A percentile compares a stretch with the other conserved stretches of the same genome.
These are phyloP conservation scores for Semnornis frantzii DNA, from an alignment of 2,113 vertebrate genomes.

Conservation along the genomic window DNA sequence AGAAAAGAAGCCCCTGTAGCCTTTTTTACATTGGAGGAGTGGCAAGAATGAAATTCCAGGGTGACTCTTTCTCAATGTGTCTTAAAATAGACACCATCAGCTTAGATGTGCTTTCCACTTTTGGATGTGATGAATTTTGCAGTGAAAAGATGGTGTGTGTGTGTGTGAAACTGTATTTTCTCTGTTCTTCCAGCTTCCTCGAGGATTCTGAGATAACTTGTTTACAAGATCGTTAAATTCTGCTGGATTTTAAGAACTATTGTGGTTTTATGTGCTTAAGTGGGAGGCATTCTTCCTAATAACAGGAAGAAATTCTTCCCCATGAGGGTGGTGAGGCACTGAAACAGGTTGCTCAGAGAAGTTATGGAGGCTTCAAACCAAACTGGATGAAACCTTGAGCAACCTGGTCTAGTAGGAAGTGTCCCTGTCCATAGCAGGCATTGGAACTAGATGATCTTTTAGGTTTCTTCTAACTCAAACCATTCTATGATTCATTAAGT, in stretches of 20 bases:
- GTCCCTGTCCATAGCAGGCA: too few relatives aligned
- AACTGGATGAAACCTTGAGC: too few relatives aligned
- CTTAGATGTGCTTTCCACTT: neutral
- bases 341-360: too few relatives aligned
- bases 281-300: neutral
- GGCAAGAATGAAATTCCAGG: slow-evolving; percentile 10
- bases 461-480: too few relatives aligned
- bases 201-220: neutral
- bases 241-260: neutral
- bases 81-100: slow-evolving; percentile 4
- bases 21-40: neutral
- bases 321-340: too few relatives aligned
- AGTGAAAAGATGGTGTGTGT: neutral
- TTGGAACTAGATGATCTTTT: too few relatives aligned
- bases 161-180: neutral
- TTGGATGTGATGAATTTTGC: neutral
- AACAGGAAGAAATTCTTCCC: too few relatives aligned
- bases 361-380: too few relatives aligned
- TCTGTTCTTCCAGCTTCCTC: neutral
- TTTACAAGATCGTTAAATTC: neutral
- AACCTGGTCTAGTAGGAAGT: too few relatives aligned
- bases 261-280: neutral
- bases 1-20: neutral
- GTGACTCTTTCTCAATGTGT: neutral
- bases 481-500: too few relatives aligned